Evolutionary conservation across 2,888 invertebrate species (phyloP).

Genomic region (Griposia aprilina): DNA sequence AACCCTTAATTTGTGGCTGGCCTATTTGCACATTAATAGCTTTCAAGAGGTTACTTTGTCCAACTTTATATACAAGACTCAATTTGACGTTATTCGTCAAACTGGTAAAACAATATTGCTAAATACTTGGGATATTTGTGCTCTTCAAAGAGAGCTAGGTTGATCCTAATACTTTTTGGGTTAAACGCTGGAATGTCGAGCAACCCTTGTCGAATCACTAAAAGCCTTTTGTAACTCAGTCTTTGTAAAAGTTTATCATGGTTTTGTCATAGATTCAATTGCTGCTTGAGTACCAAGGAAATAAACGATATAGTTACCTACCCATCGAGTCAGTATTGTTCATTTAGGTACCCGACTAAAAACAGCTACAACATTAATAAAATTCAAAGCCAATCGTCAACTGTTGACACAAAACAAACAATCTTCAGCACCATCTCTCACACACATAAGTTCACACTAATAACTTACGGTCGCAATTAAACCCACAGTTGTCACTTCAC

Average conservation of each 20-base stretch:
- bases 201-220: constrained; percentile 2
- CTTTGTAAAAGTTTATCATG: background rate
- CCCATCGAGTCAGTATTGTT: background rate
- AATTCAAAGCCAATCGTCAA: constrained; percentile 13
- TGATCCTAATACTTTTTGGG: background rate
- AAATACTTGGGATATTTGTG: constrained; percentile 19
- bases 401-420: constrained; percentile 35
- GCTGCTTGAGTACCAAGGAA: too few relatives aligned
- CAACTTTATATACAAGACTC: constrained; percentile 17
- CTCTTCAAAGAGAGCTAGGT: background rate
- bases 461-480: constrained; percentile 80
- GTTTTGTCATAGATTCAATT: background rate
- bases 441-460: constrained; percentile 63
- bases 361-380: background rate
- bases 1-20: constrained; percentile 80
- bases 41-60: constrained; percentile 47
- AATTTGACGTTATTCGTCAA: constrained; percentile 13
- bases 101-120: constrained; percentile 7
- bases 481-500: constrained; percentile 84
- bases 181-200: background rate
- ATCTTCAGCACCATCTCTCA: constrained; percentile 42
- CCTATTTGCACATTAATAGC: constrained; percentile 64
- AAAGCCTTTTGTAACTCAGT: constrained; percentile 8
- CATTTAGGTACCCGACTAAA: background rate
- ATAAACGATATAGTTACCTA: background rate